Evolutionary conservation across 1,140 invertebrate species (phyloP).

Genomic region (Varroa destructor): DNA sequence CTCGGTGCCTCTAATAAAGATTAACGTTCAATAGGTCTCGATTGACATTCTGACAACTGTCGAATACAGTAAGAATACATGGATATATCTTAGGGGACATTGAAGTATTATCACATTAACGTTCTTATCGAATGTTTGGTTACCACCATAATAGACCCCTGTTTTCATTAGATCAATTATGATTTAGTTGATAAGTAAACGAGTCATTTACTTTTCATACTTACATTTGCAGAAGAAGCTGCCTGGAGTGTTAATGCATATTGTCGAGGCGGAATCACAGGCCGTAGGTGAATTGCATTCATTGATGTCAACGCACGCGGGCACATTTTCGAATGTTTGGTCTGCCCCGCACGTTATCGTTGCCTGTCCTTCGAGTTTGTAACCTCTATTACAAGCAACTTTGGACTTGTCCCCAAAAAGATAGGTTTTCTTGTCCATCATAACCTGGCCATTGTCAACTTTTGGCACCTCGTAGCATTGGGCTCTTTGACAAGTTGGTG

Average conservation of each 20-base stretch:
- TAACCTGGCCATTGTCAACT: slow-evolving; percentile 40
- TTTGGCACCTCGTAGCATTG: slow-evolving; percentile 65
- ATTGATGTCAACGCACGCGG: slow-evolving; percentile 75
- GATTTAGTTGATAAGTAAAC: too few relatives aligned
- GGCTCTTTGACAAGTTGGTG: slow-evolving; percentile 71
- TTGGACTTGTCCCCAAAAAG: slow-evolving; percentile 77
- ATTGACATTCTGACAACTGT: too few relatives aligned
- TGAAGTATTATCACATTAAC: too few relatives aligned
- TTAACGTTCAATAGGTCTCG: too few relatives aligned
- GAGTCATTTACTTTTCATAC: neutral
- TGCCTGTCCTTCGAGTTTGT: slow-evolving; percentile 65
- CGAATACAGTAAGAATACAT: too few relatives aligned
- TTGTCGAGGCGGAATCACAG: slow-evolving; percentile 74
- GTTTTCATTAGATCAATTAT: too few relatives aligned
- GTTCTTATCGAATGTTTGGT: too few relatives aligned
- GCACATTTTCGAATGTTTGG: slow-evolving; percentile 67
- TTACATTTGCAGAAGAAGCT: slow-evolving; percentile 82
- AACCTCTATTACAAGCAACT: slow-evolving; percentile 81
- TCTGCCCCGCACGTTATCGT: slow-evolving; percentile 72
- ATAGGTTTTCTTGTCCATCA: slow-evolving; percentile 45
- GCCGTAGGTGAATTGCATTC: slow-evolving; percentile 69
- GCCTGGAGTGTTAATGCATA: slow-evolving; percentile 77
- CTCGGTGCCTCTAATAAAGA: too few relatives aligned
- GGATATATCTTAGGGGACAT: too few relatives aligned
- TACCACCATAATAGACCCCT: too few relatives aligned